Base-by-base conservation (phyloP, 2,888 invertebrate species). In the Amphipyra berbera region DNA sequence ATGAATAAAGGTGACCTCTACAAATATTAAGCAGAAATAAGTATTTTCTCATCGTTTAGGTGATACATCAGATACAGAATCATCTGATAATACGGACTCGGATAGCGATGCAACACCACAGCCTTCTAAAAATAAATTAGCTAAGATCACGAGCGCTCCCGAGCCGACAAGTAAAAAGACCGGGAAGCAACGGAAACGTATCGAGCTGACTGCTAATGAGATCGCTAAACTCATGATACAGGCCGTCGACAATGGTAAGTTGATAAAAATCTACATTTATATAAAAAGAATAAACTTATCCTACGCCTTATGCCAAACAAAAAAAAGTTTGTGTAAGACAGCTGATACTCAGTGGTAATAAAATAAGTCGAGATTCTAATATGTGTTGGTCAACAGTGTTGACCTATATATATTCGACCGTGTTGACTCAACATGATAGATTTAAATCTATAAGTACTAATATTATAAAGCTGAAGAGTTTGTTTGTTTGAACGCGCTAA, bases 211-310 rank as follows among this genome's bases (percentile, higher is more conserved):
- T 73, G 93, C 92, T 58, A 86, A 84, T 69, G 90, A 94, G 82
- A 91, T 95, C 57, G 92, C 90, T 30, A 90, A 87, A 79, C 80
- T 94, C 59, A 78, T 95, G 69, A 86, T 94, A 40, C 81, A 87
- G 60, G 92, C 94, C 61, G 94, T 94, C 41, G 90, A 94, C 76
- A 87, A 83, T 69, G 94, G 95, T 95, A 86, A 86, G 85, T 82
- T 42, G 21, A 47, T 21, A 41, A 13, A 57, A n/a, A 50, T 47
- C 56, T 37, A 33, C 42, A 14, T 44, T 30, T 21, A 6, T 2
- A 50, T 6, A 30, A 30, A 30, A 60, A 35, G 38, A 27, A 30
- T 44, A 33, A 1, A 12, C 9, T 15, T 40, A 8, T 1, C 1
- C 7, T n/a, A 27, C 3, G 12, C 50, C 3, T 35, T 33, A 42